These are phyloP conservation scores for Drosophila bifasciata DNA, from an alignment of 1,140 invertebrate species.

Conservation along the genomic window DNA sequence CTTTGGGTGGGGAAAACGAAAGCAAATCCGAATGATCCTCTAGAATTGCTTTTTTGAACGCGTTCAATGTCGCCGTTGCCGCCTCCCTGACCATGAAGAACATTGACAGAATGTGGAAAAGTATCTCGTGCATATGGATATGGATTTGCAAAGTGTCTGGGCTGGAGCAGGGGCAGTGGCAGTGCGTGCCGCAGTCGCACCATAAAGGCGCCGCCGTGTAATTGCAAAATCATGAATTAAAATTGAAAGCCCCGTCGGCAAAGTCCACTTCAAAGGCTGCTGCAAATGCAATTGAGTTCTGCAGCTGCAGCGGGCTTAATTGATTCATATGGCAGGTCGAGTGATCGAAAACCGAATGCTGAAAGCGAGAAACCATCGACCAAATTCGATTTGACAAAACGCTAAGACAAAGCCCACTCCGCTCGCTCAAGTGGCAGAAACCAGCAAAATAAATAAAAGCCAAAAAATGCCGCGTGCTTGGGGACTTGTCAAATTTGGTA, in stretches of 20 bases:
- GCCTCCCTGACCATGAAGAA: conserved; percentile 60
- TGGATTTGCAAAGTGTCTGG: background rate
- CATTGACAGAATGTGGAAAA: conserved; percentile 34
- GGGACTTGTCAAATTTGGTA: conserved; percentile 72
- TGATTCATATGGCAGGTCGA: conserved; percentile 67
- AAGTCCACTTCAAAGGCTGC: conserved; percentile 64
- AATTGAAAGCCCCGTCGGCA: conserved; percentile 14
- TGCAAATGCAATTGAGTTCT: conserved; percentile 43
- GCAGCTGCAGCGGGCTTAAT: conserved; percentile 71
- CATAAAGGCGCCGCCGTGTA: conserved; percentile 17
- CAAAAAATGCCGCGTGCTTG: conserved; percentile 52
- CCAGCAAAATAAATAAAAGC: conserved; percentile 32
- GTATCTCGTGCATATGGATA: conserved; percentile 26
- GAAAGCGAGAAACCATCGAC: background rate
- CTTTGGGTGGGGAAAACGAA: conserved; percentile 37
- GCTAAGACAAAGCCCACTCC: conserved; percentile 23
- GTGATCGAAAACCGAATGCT: conserved; percentile 54
- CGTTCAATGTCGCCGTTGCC: conserved; percentile 57
- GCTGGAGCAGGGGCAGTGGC: background rate
- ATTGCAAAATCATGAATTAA: conserved; percentile 53
- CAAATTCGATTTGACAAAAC: conserved; percentile 42
- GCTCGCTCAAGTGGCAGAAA: conserved; percentile 30
- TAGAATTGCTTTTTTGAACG: conserved; percentile 56
- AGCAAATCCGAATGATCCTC: conserved; percentile 43
- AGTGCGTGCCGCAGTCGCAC: conserved; percentile 17